Evolutionary conservation across 2,113 vertebrate genomes (phyloP).

Genomic region (Probosciger aterrimus): DNA sequence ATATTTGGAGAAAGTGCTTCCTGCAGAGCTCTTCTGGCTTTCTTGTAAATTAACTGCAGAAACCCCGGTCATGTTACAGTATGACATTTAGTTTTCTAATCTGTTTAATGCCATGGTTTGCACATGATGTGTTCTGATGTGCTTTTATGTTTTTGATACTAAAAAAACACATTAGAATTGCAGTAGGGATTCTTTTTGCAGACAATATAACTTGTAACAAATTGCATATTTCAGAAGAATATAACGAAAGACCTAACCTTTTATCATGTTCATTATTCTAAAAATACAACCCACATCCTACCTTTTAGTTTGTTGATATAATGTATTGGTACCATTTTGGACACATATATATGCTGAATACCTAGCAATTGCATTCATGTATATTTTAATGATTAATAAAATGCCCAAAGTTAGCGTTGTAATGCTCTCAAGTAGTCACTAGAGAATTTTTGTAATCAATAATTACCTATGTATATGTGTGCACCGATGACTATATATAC

Average conservation of each 20-base stretch:
- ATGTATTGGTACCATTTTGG: constrained; percentile 1
- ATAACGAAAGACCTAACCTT: constrained; percentile 50
- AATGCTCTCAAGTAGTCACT: not conserved
- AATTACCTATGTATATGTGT: not conserved
- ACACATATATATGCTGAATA: not conserved
- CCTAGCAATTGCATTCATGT: constrained; percentile 14
- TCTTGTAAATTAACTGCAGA: constrained; percentile 74
- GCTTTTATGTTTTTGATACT: constrained; percentile 73
- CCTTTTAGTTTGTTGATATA: constrained; percentile 8
- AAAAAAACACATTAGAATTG: constrained; percentile 67
- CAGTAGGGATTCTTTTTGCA: constrained; percentile 74
- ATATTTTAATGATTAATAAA: constrained; percentile 37
- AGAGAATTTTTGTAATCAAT: not conserved
- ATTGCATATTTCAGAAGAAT: constrained; percentile 64
- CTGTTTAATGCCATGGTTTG: constrained; percentile 76
- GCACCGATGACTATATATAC: not conserved
- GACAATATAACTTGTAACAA: constrained; percentile 71
- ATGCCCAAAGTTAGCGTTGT: not conserved
- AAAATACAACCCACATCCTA: constrained; percentile 49
- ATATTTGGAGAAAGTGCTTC: constrained; percentile 67
- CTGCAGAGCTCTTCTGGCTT: constrained; percentile 67
- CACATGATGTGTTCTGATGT: constrained; percentile 72
- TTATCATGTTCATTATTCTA: constrained; percentile 19
- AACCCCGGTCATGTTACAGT: constrained; percentile 50
- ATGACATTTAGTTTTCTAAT: constrained; percentile 78